These are phyloP conservation scores for Poeciliopsis retropinna DNA, from an alignment of 2,113 vertebrate genomes.

Conservation along the genomic window DNA sequence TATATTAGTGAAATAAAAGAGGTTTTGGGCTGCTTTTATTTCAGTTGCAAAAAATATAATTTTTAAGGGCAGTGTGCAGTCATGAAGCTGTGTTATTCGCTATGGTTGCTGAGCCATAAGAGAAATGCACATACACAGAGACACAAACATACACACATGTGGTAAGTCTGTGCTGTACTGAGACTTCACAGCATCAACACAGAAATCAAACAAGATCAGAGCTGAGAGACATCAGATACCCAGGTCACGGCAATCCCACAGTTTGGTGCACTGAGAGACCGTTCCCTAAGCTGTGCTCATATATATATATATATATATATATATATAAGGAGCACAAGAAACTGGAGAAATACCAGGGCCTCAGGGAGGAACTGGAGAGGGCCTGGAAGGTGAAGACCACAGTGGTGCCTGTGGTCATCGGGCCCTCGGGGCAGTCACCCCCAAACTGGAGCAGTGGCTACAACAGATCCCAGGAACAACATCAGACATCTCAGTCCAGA, in stretches of 20 bases:
- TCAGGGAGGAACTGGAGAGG: too few species aligned
- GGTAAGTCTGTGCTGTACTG: slow-evolving; percentile 32
- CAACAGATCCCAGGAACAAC: too few species aligned
- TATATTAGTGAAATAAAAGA: slow-evolving; percentile 53
- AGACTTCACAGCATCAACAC: slow-evolving; percentile 69
- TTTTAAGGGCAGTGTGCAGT: slow-evolving; percentile 70
- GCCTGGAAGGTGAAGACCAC: too few species aligned
- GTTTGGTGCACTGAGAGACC: slow-evolving; percentile 54
- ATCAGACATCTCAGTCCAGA: too few species aligned
- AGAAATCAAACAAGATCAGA: slow-evolving; percentile 66
- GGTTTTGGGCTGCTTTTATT: slow-evolving; percentile 67
- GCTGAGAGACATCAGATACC: slow-evolving; percentile 59
- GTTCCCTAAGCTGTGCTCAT: slow-evolving; percentile 32
- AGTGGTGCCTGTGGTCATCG: too few species aligned
- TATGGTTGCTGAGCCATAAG: slow-evolving; percentile 62
- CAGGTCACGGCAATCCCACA: slow-evolving; percentile 61
- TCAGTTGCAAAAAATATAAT: slow-evolving; percentile 67
- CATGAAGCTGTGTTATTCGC: slow-evolving; percentile 62
- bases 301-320: slow-evolving; percentile 37
- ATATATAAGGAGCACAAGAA: too few species aligned
- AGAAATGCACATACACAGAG: slow-evolving; percentile 37
- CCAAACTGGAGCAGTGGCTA: too few species aligned
- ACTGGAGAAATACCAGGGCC: too few species aligned
- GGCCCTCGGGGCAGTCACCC: too few species aligned
- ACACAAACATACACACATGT: slow-evolving; percentile 17